Base-by-base conservation (phyloP, 2,888 invertebrate species). In the Hololepta plana region DNA sequence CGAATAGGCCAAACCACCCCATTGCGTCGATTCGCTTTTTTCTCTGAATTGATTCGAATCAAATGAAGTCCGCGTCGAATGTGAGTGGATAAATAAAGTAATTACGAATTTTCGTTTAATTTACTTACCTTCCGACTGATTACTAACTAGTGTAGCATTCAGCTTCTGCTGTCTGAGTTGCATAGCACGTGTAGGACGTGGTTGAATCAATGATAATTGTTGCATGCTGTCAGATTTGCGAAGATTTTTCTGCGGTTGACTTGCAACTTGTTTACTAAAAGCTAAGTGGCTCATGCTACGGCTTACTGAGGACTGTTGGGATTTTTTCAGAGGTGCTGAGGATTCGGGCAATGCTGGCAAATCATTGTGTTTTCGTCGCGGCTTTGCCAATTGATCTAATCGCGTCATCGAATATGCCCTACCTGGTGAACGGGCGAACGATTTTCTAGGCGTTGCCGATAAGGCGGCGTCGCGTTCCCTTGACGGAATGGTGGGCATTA, bases 331-430 rank as follows among this genome's bases (percentile, higher is more conserved):
- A 32, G 46, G 36, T 36, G 40, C 32, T 28, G 42, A 34, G 37
- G 38, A 40, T 42, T 54, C 53, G 35, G 48, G 42, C 35, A 53
- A 43, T 26, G 53, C 46, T 33, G 53, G 47, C 39, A 55, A 42
- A 35, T 49, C 50, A 15, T 41, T 37, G 37, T 63, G 64, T 43
- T 66, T 60, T 40, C 45, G 50, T 43, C 75, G 64, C 39, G 79
- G 77, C 58, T 69, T 71, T 43, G 79, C 67, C 55, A 79, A 65
- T 53, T 75, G 72, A 69, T 88, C 88, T 63, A 88, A 72, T 44
- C 88, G 75, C 49, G 85, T 80, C 85, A 88, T 85, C 56, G 85
- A 85, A 64, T 79, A 79, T 49, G 87, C 85, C 70, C 87, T 84
- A 71, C 76, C 76, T 75, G 70, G 70, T 45, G 39, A 55, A 35